Evolutionary conservation across 1,140 invertebrate genomes (phyloP).

Genomic region (Himalopsyche phryganea): DNA sequence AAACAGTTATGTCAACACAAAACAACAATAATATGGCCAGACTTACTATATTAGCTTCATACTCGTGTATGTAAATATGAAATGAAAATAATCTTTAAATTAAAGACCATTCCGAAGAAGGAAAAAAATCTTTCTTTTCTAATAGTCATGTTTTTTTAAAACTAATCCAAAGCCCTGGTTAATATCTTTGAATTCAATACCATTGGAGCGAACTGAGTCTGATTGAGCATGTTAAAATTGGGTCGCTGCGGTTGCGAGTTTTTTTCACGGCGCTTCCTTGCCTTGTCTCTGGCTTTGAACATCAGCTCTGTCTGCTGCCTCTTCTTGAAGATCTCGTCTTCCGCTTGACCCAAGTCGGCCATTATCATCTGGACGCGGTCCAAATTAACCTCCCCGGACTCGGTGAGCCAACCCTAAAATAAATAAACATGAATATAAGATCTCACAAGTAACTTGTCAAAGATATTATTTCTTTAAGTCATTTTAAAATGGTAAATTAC

Average conservation of each 20-base stretch:
- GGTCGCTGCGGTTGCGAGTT: constrained; percentile 53
- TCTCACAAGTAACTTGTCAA: too few relatives aligned
- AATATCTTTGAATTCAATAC: constrained; percentile 40
- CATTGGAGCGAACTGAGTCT: constrained; percentile 69
- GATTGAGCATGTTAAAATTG: constrained; percentile 65
- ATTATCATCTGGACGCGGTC: constrained; percentile 93
- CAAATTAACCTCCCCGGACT: constrained; percentile 91
- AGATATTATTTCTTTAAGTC: too few relatives aligned
- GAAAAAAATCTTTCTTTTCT: too few relatives aligned
- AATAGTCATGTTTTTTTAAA: too few relatives aligned
- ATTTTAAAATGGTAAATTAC: constrained; percentile 49
- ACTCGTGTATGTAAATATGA: background rate
- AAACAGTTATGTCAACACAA: too few relatives aligned
- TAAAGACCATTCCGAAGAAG: too few relatives aligned
- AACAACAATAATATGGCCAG: too few relatives aligned
- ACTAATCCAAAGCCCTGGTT: too few relatives aligned
- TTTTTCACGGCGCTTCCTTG: constrained; percentile 54
- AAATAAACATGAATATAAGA: too few relatives aligned
- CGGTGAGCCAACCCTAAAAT: constrained; percentile 85
- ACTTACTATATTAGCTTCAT: too few relatives aligned
- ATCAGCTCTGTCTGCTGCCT: constrained; percentile 81
- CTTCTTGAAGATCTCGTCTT: constrained; percentile 97
- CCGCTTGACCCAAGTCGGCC: constrained; percentile 86
- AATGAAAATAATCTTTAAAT: background rate
- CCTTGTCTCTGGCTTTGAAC: constrained; percentile 76